Evolutionary conservation across 1,140 invertebrate species (phyloP).

Genomic region (Heliconius hewitsoni): DNA sequence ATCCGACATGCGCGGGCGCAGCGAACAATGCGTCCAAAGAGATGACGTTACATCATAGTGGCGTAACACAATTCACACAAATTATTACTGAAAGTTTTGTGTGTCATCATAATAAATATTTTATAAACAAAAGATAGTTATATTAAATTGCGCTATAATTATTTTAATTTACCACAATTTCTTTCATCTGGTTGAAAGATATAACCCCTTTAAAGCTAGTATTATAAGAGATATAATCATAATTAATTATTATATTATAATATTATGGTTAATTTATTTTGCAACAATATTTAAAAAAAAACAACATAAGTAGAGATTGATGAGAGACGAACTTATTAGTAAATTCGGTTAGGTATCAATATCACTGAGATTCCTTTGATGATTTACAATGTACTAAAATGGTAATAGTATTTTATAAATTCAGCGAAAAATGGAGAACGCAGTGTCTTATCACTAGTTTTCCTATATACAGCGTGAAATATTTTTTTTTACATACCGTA

Average conservation of each 20-base stretch:
- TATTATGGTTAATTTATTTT: neutral
- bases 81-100: neutral
- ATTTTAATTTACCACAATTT: neutral
- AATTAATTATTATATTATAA: neutral
- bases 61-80: conserved; percentile 26
- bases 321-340: neutral
- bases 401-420: too few relatives aligned
- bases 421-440: too few relatives aligned
- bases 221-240: neutral
- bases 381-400: too few relatives aligned
- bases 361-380: too few relatives aligned
- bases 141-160: neutral
- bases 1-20: conserved; percentile 27
- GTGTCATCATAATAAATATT: conserved; percentile 2
- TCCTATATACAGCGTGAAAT: too few relatives aligned
- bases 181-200: neutral
- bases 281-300: neutral
- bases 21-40: conserved; percentile 26
- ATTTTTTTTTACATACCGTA: neutral
- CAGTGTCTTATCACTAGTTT: too few relatives aligned
- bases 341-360: too few relatives aligned
- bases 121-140: neutral
- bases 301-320: neutral
- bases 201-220: neutral
- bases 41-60: conserved; percentile 30